Evolutionary conservation across 1,140 invertebrate species (phyloP).

Genomic region (Hetaerina americana): DNA sequence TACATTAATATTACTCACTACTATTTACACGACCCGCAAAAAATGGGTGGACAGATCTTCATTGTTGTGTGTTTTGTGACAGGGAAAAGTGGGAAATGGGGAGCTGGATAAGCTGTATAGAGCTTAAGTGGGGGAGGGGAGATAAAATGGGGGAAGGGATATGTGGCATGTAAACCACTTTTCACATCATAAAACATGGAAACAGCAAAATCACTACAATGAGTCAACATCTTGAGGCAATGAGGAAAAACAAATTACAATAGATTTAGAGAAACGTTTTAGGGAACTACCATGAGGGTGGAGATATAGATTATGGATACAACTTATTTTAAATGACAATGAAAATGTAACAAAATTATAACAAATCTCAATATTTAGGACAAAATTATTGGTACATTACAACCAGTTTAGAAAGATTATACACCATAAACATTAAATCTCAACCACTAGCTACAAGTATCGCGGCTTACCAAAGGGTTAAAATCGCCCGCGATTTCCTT

Average conservation of each 20-base stretch:
- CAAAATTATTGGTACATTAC: neutral
- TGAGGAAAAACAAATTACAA: neutral
- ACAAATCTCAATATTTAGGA: neutral
- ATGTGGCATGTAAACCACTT: neutral
- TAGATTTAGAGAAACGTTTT: neutral
- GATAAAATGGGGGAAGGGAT: neutral
- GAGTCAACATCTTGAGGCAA: neutral
- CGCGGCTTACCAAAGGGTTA: neutral
- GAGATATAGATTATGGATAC: neutral
- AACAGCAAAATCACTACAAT: neutral
- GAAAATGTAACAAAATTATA: neutral
- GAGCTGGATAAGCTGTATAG: neutral
- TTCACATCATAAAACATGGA: neutral
- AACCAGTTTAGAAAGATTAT: neutral
- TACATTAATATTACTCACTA: neutral
- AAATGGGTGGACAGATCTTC: neutral
- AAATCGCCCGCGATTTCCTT: neutral
- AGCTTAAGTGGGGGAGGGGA: neutral
- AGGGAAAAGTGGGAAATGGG: neutral
- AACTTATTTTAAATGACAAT: neutral
- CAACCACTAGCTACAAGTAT: neutral
- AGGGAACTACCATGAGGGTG: neutral
- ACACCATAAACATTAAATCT: neutral
- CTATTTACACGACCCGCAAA: neutral
- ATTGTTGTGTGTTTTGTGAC: neutral